Percentiles rank a stretch among this genome's conserved stretches.
Conservation (phyloP, 2,113 vertebrate species). For the Oceanites oceanicus region DNA sequence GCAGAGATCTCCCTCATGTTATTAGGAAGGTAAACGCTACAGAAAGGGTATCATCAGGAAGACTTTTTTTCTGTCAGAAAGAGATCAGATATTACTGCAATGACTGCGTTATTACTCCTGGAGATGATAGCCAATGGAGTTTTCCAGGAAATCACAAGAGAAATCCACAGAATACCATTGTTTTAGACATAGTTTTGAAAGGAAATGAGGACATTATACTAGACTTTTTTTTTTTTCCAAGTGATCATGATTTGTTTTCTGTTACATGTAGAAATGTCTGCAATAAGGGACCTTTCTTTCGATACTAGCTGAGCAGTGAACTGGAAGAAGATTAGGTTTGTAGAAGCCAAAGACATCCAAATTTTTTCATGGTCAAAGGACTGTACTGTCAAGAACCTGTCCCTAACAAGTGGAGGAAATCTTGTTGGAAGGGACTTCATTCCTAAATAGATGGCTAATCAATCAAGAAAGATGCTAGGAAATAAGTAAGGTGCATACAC, state of each 20-base stretch:
- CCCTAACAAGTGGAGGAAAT: neutral
- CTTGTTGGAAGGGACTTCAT: neutral
- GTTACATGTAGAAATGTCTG: neutral
- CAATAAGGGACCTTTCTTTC: neutral
- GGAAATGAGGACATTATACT: neutral
- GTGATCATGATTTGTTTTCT: neutral
- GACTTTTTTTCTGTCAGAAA: neutral
- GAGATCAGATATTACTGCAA: neutral
- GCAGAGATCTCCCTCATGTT: neutral
- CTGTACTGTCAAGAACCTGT: neutral
- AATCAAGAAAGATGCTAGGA: neutral
- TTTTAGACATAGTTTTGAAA: neutral
- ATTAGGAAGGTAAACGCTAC: neutral
- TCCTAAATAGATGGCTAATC: neutral
- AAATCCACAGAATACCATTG: neutral
- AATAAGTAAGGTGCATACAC: neutral
- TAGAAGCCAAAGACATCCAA: neutral
- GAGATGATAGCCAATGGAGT: neutral
- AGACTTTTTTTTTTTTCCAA: rapidly evolving
- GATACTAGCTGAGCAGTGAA: neutral
- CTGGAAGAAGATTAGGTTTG: neutral
- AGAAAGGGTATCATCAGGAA: neutral
- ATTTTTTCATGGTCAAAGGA: neutral
- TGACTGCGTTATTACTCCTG: neutral
- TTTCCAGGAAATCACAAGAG: neutral